Base-by-base conservation (phyloP, 2,888 invertebrate genomes). In the Nemotelus nigrinus region DNA sequence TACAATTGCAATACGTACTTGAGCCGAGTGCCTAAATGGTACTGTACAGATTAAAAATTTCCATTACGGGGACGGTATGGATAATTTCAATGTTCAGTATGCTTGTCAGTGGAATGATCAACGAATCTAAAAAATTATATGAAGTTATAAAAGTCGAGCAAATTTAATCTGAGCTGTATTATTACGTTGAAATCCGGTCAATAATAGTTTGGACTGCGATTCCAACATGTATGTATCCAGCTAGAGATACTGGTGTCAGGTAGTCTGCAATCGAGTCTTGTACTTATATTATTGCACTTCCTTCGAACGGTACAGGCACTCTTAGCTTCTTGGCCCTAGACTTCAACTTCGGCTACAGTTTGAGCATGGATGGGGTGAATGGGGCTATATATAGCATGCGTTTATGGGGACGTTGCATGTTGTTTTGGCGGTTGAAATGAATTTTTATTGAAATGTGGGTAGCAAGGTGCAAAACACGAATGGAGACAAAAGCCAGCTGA, bases 401-500 rank as follows among this genome's bases (percentile, higher is more conserved):
- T 44, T 64, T 39, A 50, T 50, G 50, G 53, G 53, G 68, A 48
- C 68, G 48, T 3, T 53, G 25, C 55, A 47, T n/a, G 70, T n/a
- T 71, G 58, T 75, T 68, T 70, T 78, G 78, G 65, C 70, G 78
- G 76, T 77, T 71, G 78, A 25, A 43, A 77, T 78, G 55, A 78
- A 72, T 78, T 78, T 65, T 70, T 77, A 76, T 77, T 57, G 64
- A 65, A 78, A 78, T 78, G 78, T 77, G 78, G 78, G 78, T 78
- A 78, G 77, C 78, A 78, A 78, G 78, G 78, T 78, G 78, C 78
- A 77, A 70, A 25, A 67, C 8, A 50, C 53, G 47, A 55, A 25
- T 76, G 39, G 65, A n/a, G 53, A 76, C 55, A 47, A 74, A 63
- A 60, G 48, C 55, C 60, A 74, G 63, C 74, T 60, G 74, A 74